phyloP scores from a whole-genome alignment of 2,797 vertebrate genomes.

The Silurus lanzhouensis region DNA sequence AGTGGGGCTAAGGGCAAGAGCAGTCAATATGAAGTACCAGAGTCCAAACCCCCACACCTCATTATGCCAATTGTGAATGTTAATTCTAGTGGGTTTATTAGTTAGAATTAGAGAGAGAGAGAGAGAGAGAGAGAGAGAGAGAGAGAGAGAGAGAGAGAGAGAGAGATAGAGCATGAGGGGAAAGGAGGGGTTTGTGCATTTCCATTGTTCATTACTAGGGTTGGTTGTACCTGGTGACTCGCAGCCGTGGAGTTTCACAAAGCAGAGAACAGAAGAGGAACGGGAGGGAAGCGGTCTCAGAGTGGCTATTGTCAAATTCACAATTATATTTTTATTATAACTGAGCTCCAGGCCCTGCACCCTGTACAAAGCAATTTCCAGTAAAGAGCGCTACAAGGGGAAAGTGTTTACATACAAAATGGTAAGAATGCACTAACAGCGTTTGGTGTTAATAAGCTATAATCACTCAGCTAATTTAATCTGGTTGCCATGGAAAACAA shows the following conservation, averaged over 20 bases:
- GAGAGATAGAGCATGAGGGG: constrained; percentile 53
- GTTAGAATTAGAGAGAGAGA: constrained; percentile 75
- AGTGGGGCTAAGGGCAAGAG: constrained; percentile 78
- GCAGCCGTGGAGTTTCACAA: constrained; percentile 50
- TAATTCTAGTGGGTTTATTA: constrained; percentile 85
- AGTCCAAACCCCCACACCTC: constrained; percentile 72
- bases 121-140: constrained; percentile 64
- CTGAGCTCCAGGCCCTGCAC: constrained; percentile 69
- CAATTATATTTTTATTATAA: constrained; percentile 84
- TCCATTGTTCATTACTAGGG: constrained; percentile 78
- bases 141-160: constrained; percentile 64
- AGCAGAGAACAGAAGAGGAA: constrained; percentile 37
- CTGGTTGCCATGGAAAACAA: constrained; percentile 88
- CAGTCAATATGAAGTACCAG: constrained; percentile 80
- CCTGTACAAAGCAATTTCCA: constrained; percentile 79
- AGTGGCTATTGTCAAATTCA: constrained; percentile 78
- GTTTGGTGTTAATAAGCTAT: constrained; percentile 81
- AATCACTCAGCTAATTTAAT: constrained; percentile 86
- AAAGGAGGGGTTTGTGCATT: constrained; percentile 61
- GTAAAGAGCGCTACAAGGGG: constrained; percentile 71
- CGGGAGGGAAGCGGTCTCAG: constrained; percentile 47
- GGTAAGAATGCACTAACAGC: constrained; percentile 82
- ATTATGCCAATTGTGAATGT: constrained; percentile 84
- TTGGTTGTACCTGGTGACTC: constrained; percentile 72
- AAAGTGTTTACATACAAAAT: constrained; percentile 84